These are phyloP conservation scores for Eospalax fontanierii DNA, from an alignment of 2,797 vertebrate species.

Conservation along the genomic window DNA sequence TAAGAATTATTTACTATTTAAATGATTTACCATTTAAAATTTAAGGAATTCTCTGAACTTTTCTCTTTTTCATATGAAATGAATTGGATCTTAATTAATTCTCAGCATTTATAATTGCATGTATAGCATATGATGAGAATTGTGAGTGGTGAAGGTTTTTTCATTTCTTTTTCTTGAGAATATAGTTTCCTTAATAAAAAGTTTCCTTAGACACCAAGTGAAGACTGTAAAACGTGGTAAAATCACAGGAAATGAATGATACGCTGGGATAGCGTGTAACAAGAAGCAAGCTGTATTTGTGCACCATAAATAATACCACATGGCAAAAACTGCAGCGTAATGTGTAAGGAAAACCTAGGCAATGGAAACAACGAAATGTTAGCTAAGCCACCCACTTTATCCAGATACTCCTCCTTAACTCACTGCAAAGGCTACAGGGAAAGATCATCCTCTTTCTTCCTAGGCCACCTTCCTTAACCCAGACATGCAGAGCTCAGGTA, in stretches of 20 bases:
- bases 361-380: not conserved
- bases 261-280: not conserved
- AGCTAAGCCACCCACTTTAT: conserved; percentile 11
- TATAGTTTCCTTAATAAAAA: not conserved
- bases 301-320: not conserved
- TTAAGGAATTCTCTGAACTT: not conserved
- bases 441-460: conserved; percentile 50
- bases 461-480: conserved; percentile 53
- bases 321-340: not conserved
- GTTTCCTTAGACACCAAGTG: conserved; percentile 17
- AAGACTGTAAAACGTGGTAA: not conserved
- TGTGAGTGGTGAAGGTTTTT: not conserved
- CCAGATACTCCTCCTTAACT: not conserved
- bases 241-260: conserved; percentile 22
- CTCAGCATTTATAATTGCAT: conserved; percentile 8
- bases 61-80: conserved; percentile 11
- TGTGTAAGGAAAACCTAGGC: not conserved
- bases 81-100: conserved; percentile 23
- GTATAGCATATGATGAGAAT: not conserved
- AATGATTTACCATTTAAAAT: not conserved
- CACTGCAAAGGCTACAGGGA: conserved; percentile 25
- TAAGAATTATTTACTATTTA: not conserved
- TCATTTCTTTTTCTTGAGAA: not conserved
- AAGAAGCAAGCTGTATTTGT: not conserved
- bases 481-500: conserved; percentile 48